Conservation (phyloP, 2,113 vertebrate genomes). For the Tricholaema leucomelas region DNA sequence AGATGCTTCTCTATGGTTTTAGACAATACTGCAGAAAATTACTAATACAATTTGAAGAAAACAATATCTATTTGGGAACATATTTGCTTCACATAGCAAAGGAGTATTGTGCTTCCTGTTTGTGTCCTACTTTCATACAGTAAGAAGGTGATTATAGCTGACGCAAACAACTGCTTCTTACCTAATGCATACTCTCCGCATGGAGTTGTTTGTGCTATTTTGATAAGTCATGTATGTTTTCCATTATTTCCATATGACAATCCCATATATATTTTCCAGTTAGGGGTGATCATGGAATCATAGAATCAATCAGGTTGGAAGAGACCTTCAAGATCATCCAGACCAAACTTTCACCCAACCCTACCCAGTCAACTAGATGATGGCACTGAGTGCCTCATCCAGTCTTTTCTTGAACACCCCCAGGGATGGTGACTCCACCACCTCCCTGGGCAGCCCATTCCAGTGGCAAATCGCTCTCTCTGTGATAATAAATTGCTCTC, state of each 20-base stretch:
- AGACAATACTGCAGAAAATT: neutral
- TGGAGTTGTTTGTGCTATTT: slow-evolving; percentile 10
- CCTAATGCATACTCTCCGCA: neutral
- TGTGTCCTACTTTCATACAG: neutral
- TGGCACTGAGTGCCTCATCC: no score
- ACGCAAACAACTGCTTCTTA: neutral
- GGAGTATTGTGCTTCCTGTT: neutral
- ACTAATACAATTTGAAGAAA: neutral
- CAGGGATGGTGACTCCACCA: no score
- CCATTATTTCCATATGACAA: neutral
- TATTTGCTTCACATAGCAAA: no score
- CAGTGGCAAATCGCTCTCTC: no score
- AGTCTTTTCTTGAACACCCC: no score
- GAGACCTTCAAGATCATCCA: no score
- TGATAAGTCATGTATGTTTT: neutral
- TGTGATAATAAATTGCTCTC: slow-evolving; percentile 9
- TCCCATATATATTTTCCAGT: neutral
- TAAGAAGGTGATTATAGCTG: neutral
- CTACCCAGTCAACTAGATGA: no score
- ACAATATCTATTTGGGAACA: no score
- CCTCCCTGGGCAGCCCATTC: no score
- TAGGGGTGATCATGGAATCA: no score
- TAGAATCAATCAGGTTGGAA: no score
- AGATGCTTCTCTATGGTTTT: neutral
- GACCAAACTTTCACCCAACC: no score